Percentiles rank a stretch among this genome's conserved stretches.
Evolutionary conservation across 2,113 vertebrate species (phyloP).

Genomic region (Petrocephalus microphthalmus): DNA sequence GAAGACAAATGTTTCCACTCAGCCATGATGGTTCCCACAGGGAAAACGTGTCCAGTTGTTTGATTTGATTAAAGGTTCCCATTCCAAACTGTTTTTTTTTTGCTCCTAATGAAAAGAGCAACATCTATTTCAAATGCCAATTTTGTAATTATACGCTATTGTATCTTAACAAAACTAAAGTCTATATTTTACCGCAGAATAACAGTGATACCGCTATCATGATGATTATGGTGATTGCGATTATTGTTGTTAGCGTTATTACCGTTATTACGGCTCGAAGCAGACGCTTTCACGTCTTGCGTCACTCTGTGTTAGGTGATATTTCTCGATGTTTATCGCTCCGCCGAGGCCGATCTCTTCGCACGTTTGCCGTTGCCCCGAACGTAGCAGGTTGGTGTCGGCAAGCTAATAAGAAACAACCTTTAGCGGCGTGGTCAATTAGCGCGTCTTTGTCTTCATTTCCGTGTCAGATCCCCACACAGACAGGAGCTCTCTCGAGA

Average conservation of each 20-base stretch:
- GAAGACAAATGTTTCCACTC: conserved; percentile 66
- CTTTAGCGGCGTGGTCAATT: conserved; percentile 7
- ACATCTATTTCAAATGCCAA: conserved; percentile 9
- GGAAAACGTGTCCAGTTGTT: conserved; percentile 62
- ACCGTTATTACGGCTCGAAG: background rate
- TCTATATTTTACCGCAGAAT: background rate
- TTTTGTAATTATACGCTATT: conserved; percentile 5
- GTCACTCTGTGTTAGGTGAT: background rate
- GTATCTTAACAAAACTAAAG: background rate
- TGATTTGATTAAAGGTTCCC: conserved; percentile 62
- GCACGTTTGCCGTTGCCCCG: background rate
- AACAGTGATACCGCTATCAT: background rate
- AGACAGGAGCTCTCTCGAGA: conserved; percentile 1
- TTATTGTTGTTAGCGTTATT: background rate
- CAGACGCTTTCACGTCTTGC: background rate
- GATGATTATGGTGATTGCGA: conserved; percentile 4
- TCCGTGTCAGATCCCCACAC: background rate
- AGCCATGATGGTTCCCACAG: conserved; percentile 62
- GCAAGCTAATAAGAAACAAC: conserved; percentile 14
- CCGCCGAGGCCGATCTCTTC: background rate
- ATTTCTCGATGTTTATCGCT: background rate
- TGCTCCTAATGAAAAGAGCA: conserved; percentile 1
- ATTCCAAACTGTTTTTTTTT: conserved; percentile 46
- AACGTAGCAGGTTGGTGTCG: conserved; percentile 2
- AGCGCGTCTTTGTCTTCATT: conserved; percentile 7